A percentile compares a stretch with the other conserved stretches of the same genome.
Evolutionary conservation across 2,113 vertebrate species (phyloP).

Genomic region (Typhlomys cinereus): DNA sequence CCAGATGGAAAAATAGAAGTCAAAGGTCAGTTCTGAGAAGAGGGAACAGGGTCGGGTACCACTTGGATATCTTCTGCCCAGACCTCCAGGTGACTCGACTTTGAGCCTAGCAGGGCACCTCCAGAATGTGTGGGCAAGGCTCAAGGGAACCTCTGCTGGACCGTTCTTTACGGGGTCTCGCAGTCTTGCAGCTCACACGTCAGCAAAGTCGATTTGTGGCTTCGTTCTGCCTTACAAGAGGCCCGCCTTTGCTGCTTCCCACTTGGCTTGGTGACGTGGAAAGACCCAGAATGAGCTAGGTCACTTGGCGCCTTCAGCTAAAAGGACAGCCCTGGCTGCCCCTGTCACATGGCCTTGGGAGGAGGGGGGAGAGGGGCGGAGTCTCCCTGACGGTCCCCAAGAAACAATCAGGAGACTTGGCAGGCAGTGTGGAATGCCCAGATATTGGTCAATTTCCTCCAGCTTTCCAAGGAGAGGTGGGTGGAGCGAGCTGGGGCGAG

Average conservation of each 20-base stretch:
- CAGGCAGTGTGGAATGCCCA: slow-evolving; percentile 1
- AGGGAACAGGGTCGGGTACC: not conserved
- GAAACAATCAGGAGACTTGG: not conserved
- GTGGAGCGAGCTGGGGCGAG: not conserved
- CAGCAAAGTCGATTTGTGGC: not conserved
- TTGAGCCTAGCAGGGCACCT: not conserved
- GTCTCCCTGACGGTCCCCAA: not conserved
- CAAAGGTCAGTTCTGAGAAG: slow-evolving; percentile 7
- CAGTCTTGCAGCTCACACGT: slow-evolving; percentile 6
- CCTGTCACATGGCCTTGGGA: not conserved
- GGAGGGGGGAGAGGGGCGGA: too few species aligned
- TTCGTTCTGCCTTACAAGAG: slow-evolving; percentile 52
- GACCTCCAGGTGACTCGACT: not conserved
- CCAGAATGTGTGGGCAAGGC: not conserved
- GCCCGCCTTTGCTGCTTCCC: slow-evolving; percentile 27
- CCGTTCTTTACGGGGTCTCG: slow-evolving; percentile 3
- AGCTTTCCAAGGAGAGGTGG: slow-evolving; percentile 11
- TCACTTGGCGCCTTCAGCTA: slow-evolving; percentile 31
- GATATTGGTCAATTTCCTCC: not conserved
- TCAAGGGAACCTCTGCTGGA: slow-evolving; percentile 9
- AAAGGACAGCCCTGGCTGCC: slow-evolving; percentile 26
- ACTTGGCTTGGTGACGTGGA: slow-evolving; percentile 40
- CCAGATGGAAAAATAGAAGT: not conserved
- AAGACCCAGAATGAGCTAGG: slow-evolving; percentile 47
- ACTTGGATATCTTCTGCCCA: not conserved